Evolutionary conservation across 1,140 invertebrate genomes (phyloP), one percentile per base, ranked within the genome.

Genomic region (Caenorhabditis remanei): DNA sequence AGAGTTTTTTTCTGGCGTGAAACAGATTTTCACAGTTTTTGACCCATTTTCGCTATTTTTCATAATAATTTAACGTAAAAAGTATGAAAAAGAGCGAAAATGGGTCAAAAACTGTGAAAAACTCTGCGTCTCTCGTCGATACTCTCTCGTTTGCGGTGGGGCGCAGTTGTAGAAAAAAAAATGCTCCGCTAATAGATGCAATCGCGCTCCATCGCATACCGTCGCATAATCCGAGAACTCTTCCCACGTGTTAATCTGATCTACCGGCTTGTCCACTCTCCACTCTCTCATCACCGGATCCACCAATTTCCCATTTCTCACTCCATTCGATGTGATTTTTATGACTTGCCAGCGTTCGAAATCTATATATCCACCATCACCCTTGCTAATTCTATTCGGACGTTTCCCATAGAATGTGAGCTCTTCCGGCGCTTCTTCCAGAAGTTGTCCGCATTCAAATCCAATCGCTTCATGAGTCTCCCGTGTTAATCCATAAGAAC

Each of bases 251-350:
- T 85, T 65, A 11, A 67, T 24, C n/a, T 85, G 56, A 50, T 85
- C 84, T 2, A 85, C 21, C 1, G 55, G 40, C 24, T 85, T 85
- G 13, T 85, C 84, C 0, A 43, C 9, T 50, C 56, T 65, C 56
- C 84, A 85, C 3, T 79, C 71, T 85, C 46, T 85, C 55, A 85
- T 65, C 14, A 85, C 84, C 11, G 84, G 84, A 65, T 85, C 84
- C 16, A 85, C 84, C 11, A 85, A 32, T 85, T 85, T 85, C 7
- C 84, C 84, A 16, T 85, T 67, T 24, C 84, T 53, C 6, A 85
- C 84, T 48, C 84, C 84, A 24, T 61, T 85, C 46, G 56, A 85
- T 16, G 84, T 63, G 14, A 85, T 65, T 85, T 85, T 84, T 9
- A 84, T 84, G 19, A 84, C 83, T 41, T 84, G 55, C 83, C 83